Evolutionary conservation across 2,888 invertebrate species (phyloP).

Genomic region (Catocala fraxini): DNA sequence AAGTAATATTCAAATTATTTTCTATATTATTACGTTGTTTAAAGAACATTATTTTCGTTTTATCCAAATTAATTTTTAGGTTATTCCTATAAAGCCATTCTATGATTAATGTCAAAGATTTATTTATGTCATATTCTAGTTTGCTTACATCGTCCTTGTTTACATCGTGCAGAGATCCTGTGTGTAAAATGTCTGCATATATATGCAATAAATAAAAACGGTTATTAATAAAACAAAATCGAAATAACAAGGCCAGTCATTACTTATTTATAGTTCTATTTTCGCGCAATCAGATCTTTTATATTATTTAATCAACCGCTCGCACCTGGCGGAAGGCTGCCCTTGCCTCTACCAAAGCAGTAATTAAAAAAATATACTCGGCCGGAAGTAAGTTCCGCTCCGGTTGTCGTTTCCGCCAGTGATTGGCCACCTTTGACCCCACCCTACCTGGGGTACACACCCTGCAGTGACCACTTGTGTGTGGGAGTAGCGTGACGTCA

Average conservation of each 20-base stretch:
- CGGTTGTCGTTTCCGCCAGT: slow-evolving; percentile 71
- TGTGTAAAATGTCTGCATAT: too few relatives aligned
- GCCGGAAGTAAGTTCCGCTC: slow-evolving; percentile 76
- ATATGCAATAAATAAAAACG: too few relatives aligned
- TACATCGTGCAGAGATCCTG: too few relatives aligned
- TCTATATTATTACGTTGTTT: too few relatives aligned
- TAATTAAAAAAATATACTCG: slow-evolving; percentile 72
- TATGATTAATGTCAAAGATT: too few relatives aligned
- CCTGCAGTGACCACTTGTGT: slow-evolving; percentile 25
- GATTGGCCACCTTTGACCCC: slow-evolving; percentile 85
- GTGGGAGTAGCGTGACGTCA: slow-evolving; percentile 33
- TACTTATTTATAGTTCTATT: slow-evolving; percentile 1
- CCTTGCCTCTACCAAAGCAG: slow-evolving; percentile 54
- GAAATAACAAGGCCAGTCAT: background rate
- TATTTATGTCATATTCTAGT: too few relatives aligned
- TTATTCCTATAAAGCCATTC: too few relatives aligned
- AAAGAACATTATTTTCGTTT: too few relatives aligned
- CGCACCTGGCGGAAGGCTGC: slow-evolving; percentile 74
- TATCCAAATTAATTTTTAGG: too few relatives aligned
- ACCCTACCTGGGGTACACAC: slow-evolving; percentile 61
- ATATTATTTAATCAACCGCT: slow-evolving; percentile 23
- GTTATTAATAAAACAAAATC: too few relatives aligned
- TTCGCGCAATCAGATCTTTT: slow-evolving; percentile 17
- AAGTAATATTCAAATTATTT: too few relatives aligned
- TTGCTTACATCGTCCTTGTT: too few relatives aligned